phyloP scores from a whole-genome alignment of 2,888 invertebrate species.

The Dasysyrphus tricinctus region DNA sequence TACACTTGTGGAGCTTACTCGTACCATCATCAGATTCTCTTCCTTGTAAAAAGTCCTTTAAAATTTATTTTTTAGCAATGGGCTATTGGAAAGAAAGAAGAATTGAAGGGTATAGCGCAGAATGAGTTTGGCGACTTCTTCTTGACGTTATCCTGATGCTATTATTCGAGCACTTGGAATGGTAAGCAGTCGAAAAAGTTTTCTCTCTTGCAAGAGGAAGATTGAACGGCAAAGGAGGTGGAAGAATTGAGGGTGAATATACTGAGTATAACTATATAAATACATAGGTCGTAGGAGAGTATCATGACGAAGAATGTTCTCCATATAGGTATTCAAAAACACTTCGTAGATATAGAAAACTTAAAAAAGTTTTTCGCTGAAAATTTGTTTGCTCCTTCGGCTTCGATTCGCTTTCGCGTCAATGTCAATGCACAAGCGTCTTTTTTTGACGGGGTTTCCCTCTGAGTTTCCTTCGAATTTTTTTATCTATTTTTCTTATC shows the following conservation, averaged over 20 bases:
- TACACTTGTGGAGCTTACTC: conserved; percentile 43
- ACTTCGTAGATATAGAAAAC: background rate
- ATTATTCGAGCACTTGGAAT: conserved; percentile 71
- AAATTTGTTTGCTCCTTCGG: conserved; percentile 57
- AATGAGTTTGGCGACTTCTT: conserved; percentile 61
- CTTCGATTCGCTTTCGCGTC: conserved; percentile 58
- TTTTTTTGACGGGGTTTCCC: conserved; percentile 63
- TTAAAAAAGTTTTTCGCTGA: conserved; percentile 67
- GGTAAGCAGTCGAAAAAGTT: conserved; percentile 65
- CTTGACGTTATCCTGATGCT: conserved; percentile 62
- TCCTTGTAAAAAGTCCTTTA: conserved; percentile 35
- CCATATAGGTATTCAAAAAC: background rate
- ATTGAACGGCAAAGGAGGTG: background rate
- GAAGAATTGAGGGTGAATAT: background rate
- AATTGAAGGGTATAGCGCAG: conserved; percentile 1
- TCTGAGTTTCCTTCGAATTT: conserved; percentile 56
- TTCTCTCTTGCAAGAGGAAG: background rate
- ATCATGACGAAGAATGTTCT: background rate
- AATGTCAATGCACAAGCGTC: conserved; percentile 68
- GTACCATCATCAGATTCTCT: conserved; percentile 8
- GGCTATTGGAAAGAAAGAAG: background rate
- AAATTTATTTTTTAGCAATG: background rate
- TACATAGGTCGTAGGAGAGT: background rate
- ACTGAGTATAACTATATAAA: background rate
- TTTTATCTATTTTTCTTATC: conserved; percentile 50